Percentiles rank a stretch among this genome's conserved stretches.
These are phyloP conservation scores for Stegodyphus mimosarum DNA, from an alignment of 1,140 invertebrate genomes.

Conservation along the genomic window DNA sequence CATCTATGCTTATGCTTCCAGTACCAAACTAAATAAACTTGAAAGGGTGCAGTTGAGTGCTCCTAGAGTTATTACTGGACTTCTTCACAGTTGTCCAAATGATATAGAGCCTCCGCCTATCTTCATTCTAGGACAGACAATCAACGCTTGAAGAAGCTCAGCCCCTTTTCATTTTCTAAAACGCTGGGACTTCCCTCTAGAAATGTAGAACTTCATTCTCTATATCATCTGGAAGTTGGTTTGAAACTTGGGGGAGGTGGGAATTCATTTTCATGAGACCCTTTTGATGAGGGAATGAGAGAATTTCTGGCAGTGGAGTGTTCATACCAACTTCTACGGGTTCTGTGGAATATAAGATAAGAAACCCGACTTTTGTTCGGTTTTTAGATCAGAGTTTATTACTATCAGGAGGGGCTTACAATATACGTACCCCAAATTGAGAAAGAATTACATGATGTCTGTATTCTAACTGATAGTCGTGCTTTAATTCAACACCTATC, in stretches of 20 bases:
- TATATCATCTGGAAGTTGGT: neutral
- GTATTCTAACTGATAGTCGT: neutral
- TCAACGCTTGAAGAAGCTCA: neutral
- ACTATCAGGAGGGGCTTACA: slow-evolving; percentile 1
- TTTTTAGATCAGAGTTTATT: neutral
- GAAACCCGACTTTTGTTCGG: neutral
- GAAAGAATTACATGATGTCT: neutral
- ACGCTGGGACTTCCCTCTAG: neutral
- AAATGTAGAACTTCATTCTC: neutral
- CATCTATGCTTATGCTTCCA: neutral
- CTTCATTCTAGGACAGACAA: neutral
- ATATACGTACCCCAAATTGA: neutral
- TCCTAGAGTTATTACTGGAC: neutral
- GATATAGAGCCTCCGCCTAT: neutral
- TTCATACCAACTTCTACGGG: neutral
- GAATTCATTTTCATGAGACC: neutral
- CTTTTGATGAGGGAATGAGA: neutral
- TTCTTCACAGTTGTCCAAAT: neutral
- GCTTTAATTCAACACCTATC: neutral
- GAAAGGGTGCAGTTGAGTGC: neutral
- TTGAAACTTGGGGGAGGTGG: neutral
- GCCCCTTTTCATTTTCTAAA: neutral
- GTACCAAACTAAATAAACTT: neutral
- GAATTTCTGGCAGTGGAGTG: no score
- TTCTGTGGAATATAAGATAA: neutral